These are phyloP conservation scores for Aegithalos caudatus DNA, from an alignment of 2,113 vertebrate species.

Conservation along the genomic window DNA sequence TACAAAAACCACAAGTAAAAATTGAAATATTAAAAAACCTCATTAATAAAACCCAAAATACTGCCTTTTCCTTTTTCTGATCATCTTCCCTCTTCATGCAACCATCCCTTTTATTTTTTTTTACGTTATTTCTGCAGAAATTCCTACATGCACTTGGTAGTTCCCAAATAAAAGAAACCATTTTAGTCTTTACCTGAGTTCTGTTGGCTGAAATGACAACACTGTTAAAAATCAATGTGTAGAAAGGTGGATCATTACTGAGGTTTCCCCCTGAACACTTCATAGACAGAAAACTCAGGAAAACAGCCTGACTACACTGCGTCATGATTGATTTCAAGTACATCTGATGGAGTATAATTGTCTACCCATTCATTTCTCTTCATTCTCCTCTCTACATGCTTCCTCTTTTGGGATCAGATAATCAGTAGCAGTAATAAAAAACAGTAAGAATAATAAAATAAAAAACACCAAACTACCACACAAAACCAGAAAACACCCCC, in stretches of 20 bases:
- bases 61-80: not conserved
- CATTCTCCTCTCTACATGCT: not conserved
- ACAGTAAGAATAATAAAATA: not conserved
- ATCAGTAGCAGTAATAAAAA: slow-evolving; percentile 11
- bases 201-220: slow-evolving; percentile 28
- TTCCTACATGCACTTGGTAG: not conserved
- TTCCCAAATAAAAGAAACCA: not conserved
- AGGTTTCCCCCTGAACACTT: slow-evolving; percentile 40
- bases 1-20: not conserved
- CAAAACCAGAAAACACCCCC: not conserved
- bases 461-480: not conserved
- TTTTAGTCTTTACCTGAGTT: not conserved
- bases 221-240: slow-evolving; percentile 26
- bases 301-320: slow-evolving; percentile 6
- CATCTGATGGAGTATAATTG: slow-evolving; percentile 30
- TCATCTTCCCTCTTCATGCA: not conserved
- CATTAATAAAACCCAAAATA: not conserved
- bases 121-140: not conserved
- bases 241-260: slow-evolving; percentile 9
- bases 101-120: not conserved
- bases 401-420: slow-evolving; percentile 10
- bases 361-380: slow-evolving; percentile 33
- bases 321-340: slow-evolving; percentile 46
- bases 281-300: slow-evolving; percentile 1
- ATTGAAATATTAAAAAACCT: not conserved